Evolutionary conservation across 2,113 vertebrate genomes (phyloP).

Genomic region (Pangasianodon hypophthalmus): DNA sequence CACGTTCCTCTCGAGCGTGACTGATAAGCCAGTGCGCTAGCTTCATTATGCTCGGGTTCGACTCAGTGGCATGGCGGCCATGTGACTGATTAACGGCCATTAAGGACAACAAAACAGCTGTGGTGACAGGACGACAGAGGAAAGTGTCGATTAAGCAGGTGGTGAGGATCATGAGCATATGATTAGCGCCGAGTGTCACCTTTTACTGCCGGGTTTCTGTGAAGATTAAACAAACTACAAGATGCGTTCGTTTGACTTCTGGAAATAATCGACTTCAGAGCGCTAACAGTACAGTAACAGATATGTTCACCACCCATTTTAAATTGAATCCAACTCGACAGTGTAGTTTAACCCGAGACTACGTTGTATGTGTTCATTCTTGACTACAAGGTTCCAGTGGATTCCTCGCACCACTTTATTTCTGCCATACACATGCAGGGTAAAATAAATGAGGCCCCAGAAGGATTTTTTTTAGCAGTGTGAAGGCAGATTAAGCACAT

Average conservation of each 20-base stretch:
- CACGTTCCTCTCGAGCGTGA: slow-evolving; percentile 50
- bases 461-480: neutral
- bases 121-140: neutral
- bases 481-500: slow-evolving; percentile 2
- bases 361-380: neutral
- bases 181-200: neutral
- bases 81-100: slow-evolving; percentile 46
- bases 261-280: neutral
- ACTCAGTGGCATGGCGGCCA: slow-evolving; percentile 33
- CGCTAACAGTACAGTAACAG: neutral
- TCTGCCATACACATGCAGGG: neutral
- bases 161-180: neutral
- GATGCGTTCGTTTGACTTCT: neutral
- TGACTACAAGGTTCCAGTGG: neutral
- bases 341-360: neutral
- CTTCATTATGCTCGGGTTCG: slow-evolving; percentile 50
- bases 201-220: neutral
- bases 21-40: slow-evolving; percentile 47
- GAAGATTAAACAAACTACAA: neutral
- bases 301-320: neutral
- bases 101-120: slow-evolving; percentile 32
- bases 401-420: neutral
- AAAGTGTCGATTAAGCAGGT: slow-evolving; percentile 4
- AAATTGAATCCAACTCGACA: neutral
- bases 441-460: neutral